A percentile compares a stretch with the other conserved stretches of the same genome.
Conservation (phyloP, 2,797 vertebrate species). For the Thalassophryne amazonica region DNA sequence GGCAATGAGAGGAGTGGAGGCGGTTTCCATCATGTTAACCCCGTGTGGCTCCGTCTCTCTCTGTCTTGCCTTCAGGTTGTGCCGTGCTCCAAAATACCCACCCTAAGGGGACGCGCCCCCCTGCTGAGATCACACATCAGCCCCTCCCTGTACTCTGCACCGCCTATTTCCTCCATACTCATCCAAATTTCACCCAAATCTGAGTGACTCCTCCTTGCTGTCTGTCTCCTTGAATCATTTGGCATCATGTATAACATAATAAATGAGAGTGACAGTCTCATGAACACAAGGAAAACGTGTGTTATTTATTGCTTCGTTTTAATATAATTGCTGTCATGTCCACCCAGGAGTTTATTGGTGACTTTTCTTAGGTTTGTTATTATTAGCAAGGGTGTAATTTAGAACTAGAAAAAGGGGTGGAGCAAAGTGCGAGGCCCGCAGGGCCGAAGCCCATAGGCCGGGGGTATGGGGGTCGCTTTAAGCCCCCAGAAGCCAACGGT, state of each 20-base stretch:
- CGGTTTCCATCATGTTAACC: constrained; percentile 65
- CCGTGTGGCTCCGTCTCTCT: constrained; percentile 50
- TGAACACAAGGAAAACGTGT: constrained; percentile 30
- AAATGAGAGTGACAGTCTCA: constrained; percentile 21
- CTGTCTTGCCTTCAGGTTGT: constrained; percentile 44
- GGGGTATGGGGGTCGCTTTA: too few relatives aligned
- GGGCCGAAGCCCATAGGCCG: too few relatives aligned
- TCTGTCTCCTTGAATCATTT: constrained; percentile 51
- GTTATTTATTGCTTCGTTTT: not conserved
- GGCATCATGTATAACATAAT: constrained; percentile 19
- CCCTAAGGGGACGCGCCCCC: constrained; percentile 39
- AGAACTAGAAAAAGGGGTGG: too few relatives aligned
- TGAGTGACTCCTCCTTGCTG: constrained; percentile 52
- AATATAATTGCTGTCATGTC: not conserved
- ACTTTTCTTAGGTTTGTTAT: not conserved
- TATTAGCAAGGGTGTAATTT: too few relatives aligned
- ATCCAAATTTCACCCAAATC: constrained; percentile 63
- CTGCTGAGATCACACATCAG: constrained; percentile 45
- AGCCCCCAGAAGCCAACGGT: too few relatives aligned
- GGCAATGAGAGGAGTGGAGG: constrained; percentile 35
- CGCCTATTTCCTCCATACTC: constrained; percentile 26
- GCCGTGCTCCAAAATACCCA: constrained; percentile 42
- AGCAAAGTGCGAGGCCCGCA: too few relatives aligned
- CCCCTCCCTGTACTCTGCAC: constrained; percentile 9
- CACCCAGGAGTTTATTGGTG: too few relatives aligned